Evolutionary conservation across 2,113 vertebrate genomes (phyloP).

Genomic region (Seriola aureovittata): DNA sequence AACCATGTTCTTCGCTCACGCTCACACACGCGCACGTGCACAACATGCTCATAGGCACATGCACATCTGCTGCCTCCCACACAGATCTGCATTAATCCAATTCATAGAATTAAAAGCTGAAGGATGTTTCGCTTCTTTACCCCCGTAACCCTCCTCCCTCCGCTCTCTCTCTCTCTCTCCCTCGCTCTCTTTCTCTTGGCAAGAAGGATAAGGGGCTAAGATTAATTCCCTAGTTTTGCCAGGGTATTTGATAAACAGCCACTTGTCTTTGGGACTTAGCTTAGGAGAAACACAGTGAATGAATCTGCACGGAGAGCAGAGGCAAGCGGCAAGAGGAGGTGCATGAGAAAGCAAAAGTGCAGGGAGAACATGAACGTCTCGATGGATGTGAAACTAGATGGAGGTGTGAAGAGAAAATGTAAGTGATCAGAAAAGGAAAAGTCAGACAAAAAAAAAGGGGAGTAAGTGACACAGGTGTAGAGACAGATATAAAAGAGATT

Average conservation of each 20-base stretch:
- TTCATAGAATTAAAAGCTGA: slow-evolving; percentile 76
- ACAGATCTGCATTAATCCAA: slow-evolving; percentile 70
- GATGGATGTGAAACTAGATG: slow-evolving; percentile 20
- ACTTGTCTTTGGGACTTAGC: slow-evolving; percentile 75
- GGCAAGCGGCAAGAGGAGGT: background rate
- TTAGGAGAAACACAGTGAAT: slow-evolving; percentile 60
- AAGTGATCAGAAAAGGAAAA: slow-evolving; percentile 18
- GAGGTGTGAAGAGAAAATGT: slow-evolving; percentile 22
- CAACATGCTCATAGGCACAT: slow-evolving; percentile 6
- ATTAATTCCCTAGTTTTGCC: slow-evolving; percentile 77
- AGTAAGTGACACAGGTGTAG: background rate
- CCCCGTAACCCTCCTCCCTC: background rate
- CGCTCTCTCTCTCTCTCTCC: background rate
- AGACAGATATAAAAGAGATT: background rate
- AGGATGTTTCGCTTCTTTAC: slow-evolving; percentile 65
- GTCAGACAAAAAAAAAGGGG: background rate
- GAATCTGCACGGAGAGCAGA: slow-evolving; percentile 46
- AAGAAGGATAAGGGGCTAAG: slow-evolving; percentile 51
- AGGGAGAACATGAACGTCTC: background rate
- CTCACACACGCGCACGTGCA: background rate
- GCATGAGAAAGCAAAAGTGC: background rate
- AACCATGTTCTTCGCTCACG: slow-evolving; percentile 28
- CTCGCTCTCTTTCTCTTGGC: slow-evolving; percentile 12
- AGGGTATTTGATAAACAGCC: slow-evolving; percentile 76
- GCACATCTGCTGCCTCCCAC: slow-evolving; percentile 46